Conservation (phyloP, 64 coral and sea anemone species). For the Montipora efflorescens region DNA sequence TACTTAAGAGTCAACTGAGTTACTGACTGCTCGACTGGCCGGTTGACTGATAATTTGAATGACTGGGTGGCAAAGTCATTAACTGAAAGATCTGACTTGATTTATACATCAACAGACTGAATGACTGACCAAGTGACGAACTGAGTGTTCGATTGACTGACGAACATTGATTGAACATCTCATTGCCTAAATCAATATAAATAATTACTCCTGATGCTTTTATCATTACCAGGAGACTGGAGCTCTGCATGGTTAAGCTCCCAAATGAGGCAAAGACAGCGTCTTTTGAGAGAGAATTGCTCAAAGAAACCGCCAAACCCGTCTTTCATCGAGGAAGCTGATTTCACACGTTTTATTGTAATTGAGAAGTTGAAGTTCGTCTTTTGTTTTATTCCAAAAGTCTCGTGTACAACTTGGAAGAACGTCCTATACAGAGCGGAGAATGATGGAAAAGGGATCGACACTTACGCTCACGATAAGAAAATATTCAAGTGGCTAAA, state of each 20-base stretch:
- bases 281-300: background rate
- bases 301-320: constrained; percentile 33
- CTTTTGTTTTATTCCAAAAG: constrained; percentile 41
- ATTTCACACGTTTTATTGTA: constrained; percentile 29
- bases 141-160: too few species aligned
- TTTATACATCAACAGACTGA: too few species aligned
- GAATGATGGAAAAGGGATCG: background rate
- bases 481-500: constrained; percentile 1
- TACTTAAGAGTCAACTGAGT: too few species aligned
- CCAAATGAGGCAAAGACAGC: background rate
- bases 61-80: too few species aligned
- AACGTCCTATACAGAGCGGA: background rate
- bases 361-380: constrained; percentile 46
- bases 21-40: too few species aligned
- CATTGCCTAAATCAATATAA: too few species aligned
- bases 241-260: background rate
- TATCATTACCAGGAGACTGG: background rate
- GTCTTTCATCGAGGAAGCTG: constrained; percentile 14
- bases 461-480: background rate
- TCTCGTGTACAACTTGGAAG: constrained; percentile 33
- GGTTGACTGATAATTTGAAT: too few species aligned
- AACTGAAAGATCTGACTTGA: too few species aligned
- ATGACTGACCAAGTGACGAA: too few species aligned
- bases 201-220: background rate
- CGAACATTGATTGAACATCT: too few species aligned